Conservation (phyloP, 2,113 vertebrate genomes). For the Alethe diademata region DNA sequence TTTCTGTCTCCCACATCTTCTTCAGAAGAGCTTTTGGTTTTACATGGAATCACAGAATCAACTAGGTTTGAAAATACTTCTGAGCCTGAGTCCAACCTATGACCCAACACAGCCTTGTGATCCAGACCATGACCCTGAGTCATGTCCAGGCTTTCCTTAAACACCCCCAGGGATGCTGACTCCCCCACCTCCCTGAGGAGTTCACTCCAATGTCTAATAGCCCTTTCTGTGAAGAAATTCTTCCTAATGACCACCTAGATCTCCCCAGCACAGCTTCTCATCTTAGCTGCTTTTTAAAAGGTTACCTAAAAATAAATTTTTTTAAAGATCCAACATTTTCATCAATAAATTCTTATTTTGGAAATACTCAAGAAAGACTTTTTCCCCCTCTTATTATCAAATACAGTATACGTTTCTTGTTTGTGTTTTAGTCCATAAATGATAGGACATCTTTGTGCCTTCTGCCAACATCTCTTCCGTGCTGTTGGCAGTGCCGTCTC, state of each 20-base stretch:
- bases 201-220: neutral
- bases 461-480: neutral
- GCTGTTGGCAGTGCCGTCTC: neutral
- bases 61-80: neutral
- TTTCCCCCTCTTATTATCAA: fast-evolving
- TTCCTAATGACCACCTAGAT: neutral
- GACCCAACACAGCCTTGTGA: neutral
- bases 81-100: neutral
- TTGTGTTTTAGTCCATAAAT: neutral
- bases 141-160: neutral
- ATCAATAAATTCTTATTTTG: neutral
- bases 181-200: neutral
- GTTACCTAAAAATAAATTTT: neutral
- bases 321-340: neutral
- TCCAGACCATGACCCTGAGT: neutral
- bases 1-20: neutral
- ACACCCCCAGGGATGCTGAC: neutral
- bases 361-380: neutral
- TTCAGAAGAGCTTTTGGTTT: neutral
- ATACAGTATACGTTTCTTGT: neutral
- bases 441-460: neutral
- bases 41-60: neutral
- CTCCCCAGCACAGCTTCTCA: neutral
- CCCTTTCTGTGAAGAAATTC: neutral
- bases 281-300: neutral